Evolutionary conservation across 2,888 invertebrate species (phyloP).

Genomic region (Spodoptera exigua): DNA sequence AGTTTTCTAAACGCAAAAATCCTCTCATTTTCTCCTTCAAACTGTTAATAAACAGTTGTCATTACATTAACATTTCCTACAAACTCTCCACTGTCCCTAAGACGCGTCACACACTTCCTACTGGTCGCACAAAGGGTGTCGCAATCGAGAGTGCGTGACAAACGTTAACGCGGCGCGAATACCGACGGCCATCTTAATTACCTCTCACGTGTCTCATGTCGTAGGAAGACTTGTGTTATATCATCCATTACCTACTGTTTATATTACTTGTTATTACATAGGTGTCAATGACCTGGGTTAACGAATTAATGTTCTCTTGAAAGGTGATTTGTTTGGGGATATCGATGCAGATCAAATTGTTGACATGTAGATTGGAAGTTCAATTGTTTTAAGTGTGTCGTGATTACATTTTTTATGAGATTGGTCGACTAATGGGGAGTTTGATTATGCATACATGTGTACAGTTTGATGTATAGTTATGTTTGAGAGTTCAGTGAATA

Average conservation of each 20-base stretch:
- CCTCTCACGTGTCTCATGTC: conserved; percentile 4
- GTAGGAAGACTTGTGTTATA: conserved; percentile 23
- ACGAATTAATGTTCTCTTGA: neutral
- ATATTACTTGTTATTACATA: conserved; percentile 9
- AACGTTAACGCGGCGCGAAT: conserved; percentile 16
- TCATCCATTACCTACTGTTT: conserved; percentile 6
- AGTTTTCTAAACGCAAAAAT: too few species aligned
- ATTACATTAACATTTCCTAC: neutral
- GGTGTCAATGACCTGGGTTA: neutral
- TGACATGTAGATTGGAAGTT: too few species aligned
- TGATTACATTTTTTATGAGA: too few species aligned
- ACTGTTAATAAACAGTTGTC: neutral
- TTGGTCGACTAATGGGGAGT: too few species aligned
- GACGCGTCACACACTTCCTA: conserved; percentile 22
- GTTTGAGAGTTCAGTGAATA: too few species aligned
- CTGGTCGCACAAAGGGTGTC: conserved; percentile 27
- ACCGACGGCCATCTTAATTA: conserved; percentile 25
- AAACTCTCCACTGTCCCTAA: conserved; percentile 1
- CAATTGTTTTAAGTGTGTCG: too few species aligned
- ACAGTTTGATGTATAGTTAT: too few species aligned
- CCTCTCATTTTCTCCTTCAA: too few species aligned
- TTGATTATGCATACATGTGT: too few species aligned
- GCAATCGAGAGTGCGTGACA: conserved; percentile 26
- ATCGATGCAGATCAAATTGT: too few species aligned
- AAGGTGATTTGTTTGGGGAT: too few species aligned